Conservation (phyloP, 2,888 invertebrate genomes). For the Cynaeus angustus region DNA sequence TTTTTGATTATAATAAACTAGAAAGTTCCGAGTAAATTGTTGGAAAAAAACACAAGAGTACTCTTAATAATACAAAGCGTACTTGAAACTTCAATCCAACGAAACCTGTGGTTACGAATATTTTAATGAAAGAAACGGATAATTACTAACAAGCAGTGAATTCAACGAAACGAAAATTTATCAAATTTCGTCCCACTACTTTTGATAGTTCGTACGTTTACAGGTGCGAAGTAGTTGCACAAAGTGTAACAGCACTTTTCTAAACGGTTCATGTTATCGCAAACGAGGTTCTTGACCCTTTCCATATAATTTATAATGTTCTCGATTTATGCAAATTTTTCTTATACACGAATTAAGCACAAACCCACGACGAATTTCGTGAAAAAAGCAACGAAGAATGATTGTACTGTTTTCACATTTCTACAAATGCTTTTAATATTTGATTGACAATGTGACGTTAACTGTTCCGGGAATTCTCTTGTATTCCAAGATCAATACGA, state of each 20-base stretch:
- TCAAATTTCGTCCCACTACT: conserved; percentile 38
- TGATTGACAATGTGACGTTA: conserved; percentile 11
- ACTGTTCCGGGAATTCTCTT: conserved; percentile 17
- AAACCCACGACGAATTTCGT: neutral
- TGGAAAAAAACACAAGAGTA: no score
- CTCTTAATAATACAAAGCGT: no score
- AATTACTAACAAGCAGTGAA: no score
- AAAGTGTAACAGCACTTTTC: conserved; percentile 32
- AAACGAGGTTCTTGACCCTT: conserved; percentile 26
- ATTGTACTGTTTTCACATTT: conserved; percentile 19
- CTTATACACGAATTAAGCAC: no score
- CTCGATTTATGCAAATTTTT: conserved; percentile 3
- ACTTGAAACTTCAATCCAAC: no score
- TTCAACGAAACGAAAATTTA: no score
- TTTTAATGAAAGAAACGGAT: no score
- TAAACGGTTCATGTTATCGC: conserved; percentile 16
- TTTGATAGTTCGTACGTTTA: conserved; percentile 13
- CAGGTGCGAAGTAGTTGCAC: conserved; percentile 24
- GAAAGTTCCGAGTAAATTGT: no score
- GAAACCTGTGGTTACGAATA: no score
- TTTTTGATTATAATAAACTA: no score
- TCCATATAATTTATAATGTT: neutral
- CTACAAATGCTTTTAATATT: conserved; percentile 7
- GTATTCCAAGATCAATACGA: conserved; percentile 16
- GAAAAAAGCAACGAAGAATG: conserved; percentile 1